Base-by-base conservation (phyloP, 2,888 invertebrate genomes). In the Netelia inedita region DNA sequence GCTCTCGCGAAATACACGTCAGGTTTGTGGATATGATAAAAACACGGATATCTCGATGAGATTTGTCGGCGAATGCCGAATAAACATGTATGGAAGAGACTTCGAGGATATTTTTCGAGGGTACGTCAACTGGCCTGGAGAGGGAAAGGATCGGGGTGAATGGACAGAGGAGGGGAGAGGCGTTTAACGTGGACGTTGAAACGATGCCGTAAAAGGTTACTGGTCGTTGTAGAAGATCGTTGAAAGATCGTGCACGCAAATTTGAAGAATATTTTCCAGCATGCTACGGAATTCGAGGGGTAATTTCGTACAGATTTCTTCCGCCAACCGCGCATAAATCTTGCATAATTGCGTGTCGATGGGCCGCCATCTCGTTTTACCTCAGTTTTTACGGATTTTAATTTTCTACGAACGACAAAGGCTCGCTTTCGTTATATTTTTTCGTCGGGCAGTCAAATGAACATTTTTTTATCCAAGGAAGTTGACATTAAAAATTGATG, bases 121-220 rank as follows among this genome's bases (percentile, higher is more conserved):
- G 65, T 53, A 65, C 53, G 57, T 59, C 19, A 55, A 65, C 59
- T 14, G 2, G 74, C 55, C 68, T 80, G 55, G 76, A 75, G 85
- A 76, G 75, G 21, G 69, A 63, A 59, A 23, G 16, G n/a, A 14
- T 66, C 46, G 61, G 19, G 50, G 43, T 41, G 66, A 16, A 43
- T 11, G 1, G 16, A 19, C 10, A 8, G 28, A 35, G 35, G 72
- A 28, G 65, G 61, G 74, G 57, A 21, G 50, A 69, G 50, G 66
- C 50, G 46, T 74, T 68, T 57, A 61, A 55, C 59, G 59, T 46
- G 1, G 35, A 46, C 14, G 28, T 69, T 61, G 43, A 59, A 61
- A 61, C 28, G 28, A 69, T 59, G 8, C 3, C 57, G 46, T 68
- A 68, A 78, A 78, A 78, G 46, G 28, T 76, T 53, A 46, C 46